A percentile compares a stretch with the other conserved stretches of the same genome.
Evolutionary conservation across 2,797 vertebrate genomes (phyloP).

Genomic region (Acomys russatus): DNA sequence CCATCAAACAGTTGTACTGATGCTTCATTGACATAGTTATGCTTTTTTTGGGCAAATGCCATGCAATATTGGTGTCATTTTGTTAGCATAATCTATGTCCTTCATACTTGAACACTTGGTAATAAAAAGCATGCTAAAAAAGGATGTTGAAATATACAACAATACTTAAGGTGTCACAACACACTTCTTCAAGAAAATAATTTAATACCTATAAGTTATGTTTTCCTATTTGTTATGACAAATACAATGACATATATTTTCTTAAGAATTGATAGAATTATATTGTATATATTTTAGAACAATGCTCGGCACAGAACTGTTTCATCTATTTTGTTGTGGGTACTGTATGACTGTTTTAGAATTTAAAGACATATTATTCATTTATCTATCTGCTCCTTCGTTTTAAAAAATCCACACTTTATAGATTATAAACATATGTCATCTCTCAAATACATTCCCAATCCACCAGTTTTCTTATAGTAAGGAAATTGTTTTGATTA

Average conservation of each 20-base stretch:
- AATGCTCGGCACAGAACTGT: background rate
- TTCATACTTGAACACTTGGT: too few species aligned
- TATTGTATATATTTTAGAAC: background rate
- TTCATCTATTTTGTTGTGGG: background rate
- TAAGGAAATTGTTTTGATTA: background rate
- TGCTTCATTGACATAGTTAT: too few species aligned
- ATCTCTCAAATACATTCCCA: background rate
- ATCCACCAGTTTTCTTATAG: background rate
- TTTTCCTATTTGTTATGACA: conserved; percentile 3
- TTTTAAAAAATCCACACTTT: background rate
- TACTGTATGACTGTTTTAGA: background rate
- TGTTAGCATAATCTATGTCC: too few species aligned
- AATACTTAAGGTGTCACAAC: too few species aligned
- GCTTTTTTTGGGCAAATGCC: too few species aligned
- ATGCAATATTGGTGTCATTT: too few species aligned
- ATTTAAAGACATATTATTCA: background rate
- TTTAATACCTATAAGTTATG: conserved; percentile 44
- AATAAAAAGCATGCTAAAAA: too few species aligned
- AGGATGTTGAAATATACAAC: too few species aligned
- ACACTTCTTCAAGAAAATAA: background rate
- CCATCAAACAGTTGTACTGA: too few species aligned
- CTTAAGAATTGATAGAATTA: background rate
- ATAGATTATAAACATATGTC: background rate
- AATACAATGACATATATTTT: background rate
- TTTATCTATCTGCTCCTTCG: background rate